These are phyloP conservation scores for Geophilus truncorum DNA, from an alignment of 2,888 invertebrate species.

Conservation along the genomic window DNA sequence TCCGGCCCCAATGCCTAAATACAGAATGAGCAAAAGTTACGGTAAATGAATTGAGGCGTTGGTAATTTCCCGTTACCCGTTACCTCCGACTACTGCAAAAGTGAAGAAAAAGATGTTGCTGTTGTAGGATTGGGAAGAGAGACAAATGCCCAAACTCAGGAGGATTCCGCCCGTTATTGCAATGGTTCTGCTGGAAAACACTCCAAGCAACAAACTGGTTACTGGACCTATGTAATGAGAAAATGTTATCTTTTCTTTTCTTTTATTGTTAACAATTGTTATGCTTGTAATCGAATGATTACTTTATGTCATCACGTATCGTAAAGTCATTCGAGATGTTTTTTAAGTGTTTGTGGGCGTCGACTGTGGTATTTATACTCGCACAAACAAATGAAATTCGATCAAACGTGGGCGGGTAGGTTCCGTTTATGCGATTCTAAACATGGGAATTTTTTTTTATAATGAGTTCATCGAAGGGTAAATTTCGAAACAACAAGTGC, in stretches of 20 bases:
- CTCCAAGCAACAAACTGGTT: slow-evolving; percentile 66
- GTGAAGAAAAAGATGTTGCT: slow-evolving; percentile 64
- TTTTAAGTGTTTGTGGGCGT: background rate
- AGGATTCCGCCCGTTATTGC: slow-evolving; percentile 68
- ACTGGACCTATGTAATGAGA: too few species aligned
- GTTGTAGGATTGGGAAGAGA: slow-evolving; percentile 65
- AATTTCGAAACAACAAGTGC: background rate
- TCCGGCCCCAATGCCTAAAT: slow-evolving; percentile 42
- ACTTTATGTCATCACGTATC: background rate
- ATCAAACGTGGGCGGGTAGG: background rate
- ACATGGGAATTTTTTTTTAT: background rate
- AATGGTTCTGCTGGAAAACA: slow-evolving; percentile 60
- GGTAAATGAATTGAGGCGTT: too few species aligned
- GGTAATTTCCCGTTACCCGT: too few species aligned
- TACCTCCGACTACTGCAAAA: slow-evolving; percentile 67
- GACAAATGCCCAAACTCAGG: slow-evolving; percentile 63
- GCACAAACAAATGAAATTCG: background rate
- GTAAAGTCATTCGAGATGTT: background rate
- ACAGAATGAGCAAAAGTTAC: background rate
- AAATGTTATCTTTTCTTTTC: too few species aligned
- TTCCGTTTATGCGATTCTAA: background rate
- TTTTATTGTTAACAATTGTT: too few species aligned
- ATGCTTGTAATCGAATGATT: background rate
- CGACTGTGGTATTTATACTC: background rate
- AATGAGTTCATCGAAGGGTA: background rate